A percentile compares a stretch with the other conserved stretches of the same genome.
Conservation (phyloP, 2,113 vertebrate genomes). For the Carassius auratus region DNA sequence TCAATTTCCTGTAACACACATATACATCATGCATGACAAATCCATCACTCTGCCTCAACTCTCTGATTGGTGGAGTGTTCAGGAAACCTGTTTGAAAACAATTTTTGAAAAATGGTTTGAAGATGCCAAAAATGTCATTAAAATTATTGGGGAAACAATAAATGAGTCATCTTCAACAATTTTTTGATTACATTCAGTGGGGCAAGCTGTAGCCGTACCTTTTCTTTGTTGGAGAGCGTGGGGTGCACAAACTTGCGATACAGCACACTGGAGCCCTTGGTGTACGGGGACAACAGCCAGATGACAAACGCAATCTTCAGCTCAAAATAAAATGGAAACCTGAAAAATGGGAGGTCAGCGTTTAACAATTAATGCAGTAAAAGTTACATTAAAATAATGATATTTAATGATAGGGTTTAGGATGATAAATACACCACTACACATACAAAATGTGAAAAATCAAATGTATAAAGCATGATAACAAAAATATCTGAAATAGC, state of each 20-base stretch:
- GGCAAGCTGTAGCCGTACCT: slow-evolving; percentile 72
- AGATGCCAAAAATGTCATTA: too few relatives aligned
- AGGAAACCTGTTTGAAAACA: too few relatives aligned
- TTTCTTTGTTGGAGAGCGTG: slow-evolving; percentile 96
- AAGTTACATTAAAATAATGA: too few relatives aligned
- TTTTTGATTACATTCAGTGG: too few relatives aligned
- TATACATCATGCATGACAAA: not conserved
- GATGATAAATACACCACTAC: too few relatives aligned
- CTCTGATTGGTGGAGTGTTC: too few relatives aligned
- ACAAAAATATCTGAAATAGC: not conserved
- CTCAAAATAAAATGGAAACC: slow-evolving; percentile 99
- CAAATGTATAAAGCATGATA: not conserved
- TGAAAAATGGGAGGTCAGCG: slow-evolving; percentile 61
- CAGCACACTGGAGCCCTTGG: slow-evolving; percentile 97
- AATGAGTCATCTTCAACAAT: too few relatives aligned
- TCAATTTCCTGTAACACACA: slow-evolving; percentile 88
- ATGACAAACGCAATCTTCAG: slow-evolving; percentile 99
- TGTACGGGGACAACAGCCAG: slow-evolving; percentile 98
- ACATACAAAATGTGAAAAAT: not conserved
- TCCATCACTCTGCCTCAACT: too few relatives aligned
- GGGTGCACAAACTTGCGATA: slow-evolving; percentile 99
- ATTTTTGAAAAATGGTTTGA: too few relatives aligned
- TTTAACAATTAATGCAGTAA: not conserved
- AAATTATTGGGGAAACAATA: too few relatives aligned
- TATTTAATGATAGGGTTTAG: too few relatives aligned